Conservation (phyloP, 1,140 invertebrate genomes). For the Trichomalopsis sarcophagae region DNA sequence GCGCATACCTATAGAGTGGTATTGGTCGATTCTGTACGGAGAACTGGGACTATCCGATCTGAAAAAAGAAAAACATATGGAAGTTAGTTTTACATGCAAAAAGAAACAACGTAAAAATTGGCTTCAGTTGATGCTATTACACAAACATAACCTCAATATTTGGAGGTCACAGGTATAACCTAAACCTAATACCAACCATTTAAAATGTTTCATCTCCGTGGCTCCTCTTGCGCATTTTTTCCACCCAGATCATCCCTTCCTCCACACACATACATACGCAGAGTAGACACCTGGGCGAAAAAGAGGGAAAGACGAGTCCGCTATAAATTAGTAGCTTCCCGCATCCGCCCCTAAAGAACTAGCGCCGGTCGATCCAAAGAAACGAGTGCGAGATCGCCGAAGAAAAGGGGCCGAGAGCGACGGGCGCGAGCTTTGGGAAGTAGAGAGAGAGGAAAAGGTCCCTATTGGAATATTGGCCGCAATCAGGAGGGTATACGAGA, state of each 20-base stretch:
- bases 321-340: conserved; percentile 34
- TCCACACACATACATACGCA: background rate
- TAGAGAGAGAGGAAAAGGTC: conserved; percentile 1
- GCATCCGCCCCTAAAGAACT: background rate
- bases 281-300: background rate
- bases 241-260: too few relatives aligned
- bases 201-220: too few relatives aligned
- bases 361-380: background rate
- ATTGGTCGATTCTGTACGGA: background rate
- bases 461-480: conserved; percentile 44
- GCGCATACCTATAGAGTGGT: background rate
- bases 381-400: background rate
- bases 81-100: too few relatives aligned
- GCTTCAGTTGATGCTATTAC: too few relatives aligned
- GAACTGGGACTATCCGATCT: too few relatives aligned
- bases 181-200: too few relatives aligned
- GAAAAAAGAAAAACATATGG: too few relatives aligned
- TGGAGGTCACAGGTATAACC: too few relatives aligned
- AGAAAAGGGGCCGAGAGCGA: background rate
- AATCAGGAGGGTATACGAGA: conserved; percentile 28
- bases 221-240: background rate
- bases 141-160: too few relatives aligned
- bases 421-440: background rate
- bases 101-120: too few relatives aligned
- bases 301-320: conserved; percentile 9